Evolutionary conservation across 2,113 vertebrate genomes (phyloP), one percentile per base, ranked within the genome.

Genomic region (Anas platyrhynchos): DNA sequence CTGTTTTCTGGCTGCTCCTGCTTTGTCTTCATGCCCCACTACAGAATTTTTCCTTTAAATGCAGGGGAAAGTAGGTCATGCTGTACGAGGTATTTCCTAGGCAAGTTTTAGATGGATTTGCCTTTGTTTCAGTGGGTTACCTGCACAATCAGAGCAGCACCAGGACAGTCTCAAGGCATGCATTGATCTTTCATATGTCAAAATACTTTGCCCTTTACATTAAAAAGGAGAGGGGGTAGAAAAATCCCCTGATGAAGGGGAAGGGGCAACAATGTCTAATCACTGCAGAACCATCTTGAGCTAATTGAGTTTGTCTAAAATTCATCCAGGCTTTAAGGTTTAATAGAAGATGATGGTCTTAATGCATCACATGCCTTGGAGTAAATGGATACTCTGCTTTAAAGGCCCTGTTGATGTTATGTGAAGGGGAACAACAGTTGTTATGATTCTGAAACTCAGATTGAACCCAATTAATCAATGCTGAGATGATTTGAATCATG

Each of bases 381-480:
- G 96, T 95, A 98, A 97, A 95, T n/a, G 94, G 97, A 97, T 97
- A 98, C 97, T 97, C 94, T 96, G 94, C 97, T 98, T 98, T 98
- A 97, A 98, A 97, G 97, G 97, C 95, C 97, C 97, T 95, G 97
- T 98, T 97, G 97, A 97, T 88, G 73, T 95, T 94, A 89, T 55
- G 96, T 97, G 97, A 98, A 97, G 97, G 97, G 97, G 98, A 98
- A 97, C 97, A 98, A 98, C 98, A 98, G 98, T 98, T 98, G 98
- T 97, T 97, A 97, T 96, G 97, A 98, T 98, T 97, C 97, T 96
- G 97, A 98, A 98, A 98, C 98, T 98, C 97, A 92, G 97, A 97
- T 97, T 97, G 98, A 98, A 98, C 97, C 97, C 97, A 97, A 98
- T 98, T 98, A 98, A 98, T 98, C 98, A 98, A 97, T 97, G 98